A percentile compares a stretch with the other conserved stretches of the same genome.
Evolutionary conservation across 2,888 invertebrate species (phyloP).

Genomic region (Sphaerophoria rueppellii): DNA sequence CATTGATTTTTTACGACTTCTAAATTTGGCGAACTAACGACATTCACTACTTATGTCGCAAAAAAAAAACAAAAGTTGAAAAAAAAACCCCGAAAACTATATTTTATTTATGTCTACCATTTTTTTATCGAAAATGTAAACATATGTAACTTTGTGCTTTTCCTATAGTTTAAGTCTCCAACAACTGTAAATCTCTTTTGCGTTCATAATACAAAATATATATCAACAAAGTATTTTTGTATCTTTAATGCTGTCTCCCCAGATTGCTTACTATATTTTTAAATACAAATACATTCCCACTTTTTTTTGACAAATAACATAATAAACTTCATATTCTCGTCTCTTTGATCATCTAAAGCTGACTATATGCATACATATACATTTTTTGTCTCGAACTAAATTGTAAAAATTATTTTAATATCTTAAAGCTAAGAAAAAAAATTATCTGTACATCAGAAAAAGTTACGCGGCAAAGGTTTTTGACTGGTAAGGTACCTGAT

Average conservation of each 20-base stretch:
- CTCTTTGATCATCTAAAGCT: background rate
- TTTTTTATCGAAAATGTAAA: slow-evolving; percentile 27
- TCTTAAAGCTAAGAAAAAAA: too few species aligned
- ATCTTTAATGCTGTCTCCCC: background rate
- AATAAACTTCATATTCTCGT: background rate
- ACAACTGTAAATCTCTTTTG: background rate
- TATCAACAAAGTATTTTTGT: slow-evolving; percentile 9
- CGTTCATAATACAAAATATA: background rate
- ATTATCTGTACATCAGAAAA: too few species aligned
- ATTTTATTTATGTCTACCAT: background rate
- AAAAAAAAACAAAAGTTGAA: slow-evolving; percentile 10
- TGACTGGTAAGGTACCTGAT: background rate
- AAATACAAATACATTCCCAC: background rate
- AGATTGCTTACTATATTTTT: background rate
- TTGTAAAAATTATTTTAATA: too few species aligned
- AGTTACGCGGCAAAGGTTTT: background rate
- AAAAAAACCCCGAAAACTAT: background rate
- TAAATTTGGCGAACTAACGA: slow-evolving; percentile 36
- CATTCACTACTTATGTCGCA: slow-evolving; percentile 12
- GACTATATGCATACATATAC: too few species aligned
- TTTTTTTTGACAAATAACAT: background rate
- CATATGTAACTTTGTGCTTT: background rate
- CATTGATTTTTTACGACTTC: background rate
- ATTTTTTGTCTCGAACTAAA: too few species aligned
- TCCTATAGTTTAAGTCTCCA: background rate